Base-by-base conservation (phyloP, 2,113 vertebrate genomes). In the Zapornia atra region DNA sequence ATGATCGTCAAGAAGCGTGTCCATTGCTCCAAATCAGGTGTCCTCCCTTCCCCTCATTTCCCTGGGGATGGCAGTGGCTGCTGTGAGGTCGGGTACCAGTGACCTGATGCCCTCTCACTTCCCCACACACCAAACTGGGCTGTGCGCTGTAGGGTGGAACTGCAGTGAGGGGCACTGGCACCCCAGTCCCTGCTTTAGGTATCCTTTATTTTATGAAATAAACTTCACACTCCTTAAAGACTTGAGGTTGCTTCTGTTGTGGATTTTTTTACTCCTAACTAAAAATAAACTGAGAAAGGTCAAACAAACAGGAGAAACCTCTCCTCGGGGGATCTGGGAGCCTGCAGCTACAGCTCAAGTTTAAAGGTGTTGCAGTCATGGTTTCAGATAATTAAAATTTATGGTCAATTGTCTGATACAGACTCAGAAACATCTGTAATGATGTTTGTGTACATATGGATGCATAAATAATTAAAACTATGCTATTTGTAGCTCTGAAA, bases 161-260 rank as follows among this genome's bases (percentile, higher is more conserved):
- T 50, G 69, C 60, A 25, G 68, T 0, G 0, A 66, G 33, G 48
- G 60, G 53, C 25, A 44, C 10, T 36, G 24, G 46, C 46, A 25
- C 68, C n/a, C 18, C 1, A 0, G 0, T 8, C 21, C 53, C 16
- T 6, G 7, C 31, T 80, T 71, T 11, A 84, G 9, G 29, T n/a
- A 34, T 56, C 15, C 20, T 65, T 46, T n/a, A 64, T 68, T 68
- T 81, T 33, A 91, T 21, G 17, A 57, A 87, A 69, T 12, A 61
- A 85, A 28, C 16, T 40, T 59, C 31, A 34, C 14, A 11, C 31
- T 83, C 60, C 26, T 76, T 46, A 63, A 80, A 64, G 42, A 65
- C 2, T 33, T 60, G 48, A 71, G 24, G 56, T 33, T 82, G 59
- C 12, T 81, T 85, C 69, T 86, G 40, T 40, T 2, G 1, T 2